Evolutionary conservation across 2,888 invertebrate genomes (phyloP).

Genomic region (Drosophila mimica): DNA sequence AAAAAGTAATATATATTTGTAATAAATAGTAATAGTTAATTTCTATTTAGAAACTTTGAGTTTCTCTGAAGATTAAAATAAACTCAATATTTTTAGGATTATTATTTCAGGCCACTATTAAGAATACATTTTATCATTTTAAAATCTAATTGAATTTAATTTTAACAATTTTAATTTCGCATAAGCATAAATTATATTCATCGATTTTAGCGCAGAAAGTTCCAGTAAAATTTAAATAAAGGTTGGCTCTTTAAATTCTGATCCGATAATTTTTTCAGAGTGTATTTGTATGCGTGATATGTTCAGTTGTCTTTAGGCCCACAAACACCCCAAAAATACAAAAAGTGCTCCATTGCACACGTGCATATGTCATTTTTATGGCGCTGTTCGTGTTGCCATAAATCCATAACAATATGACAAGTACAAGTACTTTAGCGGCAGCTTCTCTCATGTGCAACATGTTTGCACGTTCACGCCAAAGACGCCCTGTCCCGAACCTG

Average conservation of each 20-base stretch:
- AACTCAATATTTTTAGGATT: too few relatives aligned
- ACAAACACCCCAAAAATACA: slow-evolving; percentile 27
- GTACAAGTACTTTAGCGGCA: slow-evolving; percentile 84
- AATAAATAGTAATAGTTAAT: background rate
- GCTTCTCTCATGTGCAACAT: slow-evolving; percentile 82
- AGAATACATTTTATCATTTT: too few relatives aligned
- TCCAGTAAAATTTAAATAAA: background rate
- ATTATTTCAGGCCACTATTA: too few relatives aligned
- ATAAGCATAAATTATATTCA: background rate
- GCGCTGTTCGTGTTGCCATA: slow-evolving; percentile 83
- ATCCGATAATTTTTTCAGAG: background rate
- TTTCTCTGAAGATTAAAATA: too few relatives aligned
- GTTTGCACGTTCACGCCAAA: slow-evolving; percentile 81
- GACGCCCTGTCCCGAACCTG: slow-evolving; percentile 60
- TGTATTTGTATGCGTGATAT: slow-evolving; percentile 15
- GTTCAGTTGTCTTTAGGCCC: slow-evolving; percentile 4
- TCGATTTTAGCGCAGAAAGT: too few relatives aligned
- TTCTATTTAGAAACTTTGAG: background rate
- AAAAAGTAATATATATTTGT: background rate
- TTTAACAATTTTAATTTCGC: background rate
- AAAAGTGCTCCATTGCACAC: slow-evolving; percentile 50
- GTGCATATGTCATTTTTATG: slow-evolving; percentile 82
- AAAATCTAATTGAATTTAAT: background rate
- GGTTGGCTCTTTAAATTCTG: background rate
- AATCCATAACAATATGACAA: slow-evolving; percentile 84